Base-by-base conservation (phyloP, 2,888 invertebrate species). In the Andrena trimmerana region DNA sequence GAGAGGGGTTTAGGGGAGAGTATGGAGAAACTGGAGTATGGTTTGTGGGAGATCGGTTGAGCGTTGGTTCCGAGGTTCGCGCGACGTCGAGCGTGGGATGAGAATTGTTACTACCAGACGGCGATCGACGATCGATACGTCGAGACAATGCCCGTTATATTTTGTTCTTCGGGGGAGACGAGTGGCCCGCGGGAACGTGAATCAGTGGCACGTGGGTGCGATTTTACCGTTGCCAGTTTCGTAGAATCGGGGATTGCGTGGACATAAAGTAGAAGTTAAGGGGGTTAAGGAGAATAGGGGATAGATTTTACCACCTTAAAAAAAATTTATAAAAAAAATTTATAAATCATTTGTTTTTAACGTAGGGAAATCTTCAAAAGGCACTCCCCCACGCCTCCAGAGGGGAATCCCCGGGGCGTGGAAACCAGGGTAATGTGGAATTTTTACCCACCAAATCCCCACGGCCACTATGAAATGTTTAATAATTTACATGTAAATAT, bases 71-170 rank as follows among this genome's bases (percentile, higher is more conserved):
- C 20, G 50, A 67, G 24, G 27, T 65, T 52, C 54, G 48, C 52
- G 36, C 63, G 57, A 66, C 42, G 60, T 60, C 29, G 33, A 20
- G 67, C 68, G 75, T 75, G 68, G 68, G 75, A 75, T 62, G 68
- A 59, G 68, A 75, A 75, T 75, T 48, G 60, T 60, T 62, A 62
- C 68, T 75, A 68, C 68, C 50, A 60, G 68, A 75, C 68, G 36
- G 52, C 60, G 67, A 68, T 75, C 75, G 68, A 50, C 50, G 68
- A 75, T 75, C 68, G 68, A 75, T 75, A 68, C 27, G 36, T 67
- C 52, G 60, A 29, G 48, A 68, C 68, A 60, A 75, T 75, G 68
- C 68, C 66, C 31, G 66, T 36, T 66, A 42, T 66, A 66, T 66
- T 74, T 74, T 59, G 57, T n/a, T 59, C 27, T 8, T 29, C 10